phyloP scores from a whole-genome alignment of 2,113 vertebrate species.

The Phrynosoma platyrhinos region DNA sequence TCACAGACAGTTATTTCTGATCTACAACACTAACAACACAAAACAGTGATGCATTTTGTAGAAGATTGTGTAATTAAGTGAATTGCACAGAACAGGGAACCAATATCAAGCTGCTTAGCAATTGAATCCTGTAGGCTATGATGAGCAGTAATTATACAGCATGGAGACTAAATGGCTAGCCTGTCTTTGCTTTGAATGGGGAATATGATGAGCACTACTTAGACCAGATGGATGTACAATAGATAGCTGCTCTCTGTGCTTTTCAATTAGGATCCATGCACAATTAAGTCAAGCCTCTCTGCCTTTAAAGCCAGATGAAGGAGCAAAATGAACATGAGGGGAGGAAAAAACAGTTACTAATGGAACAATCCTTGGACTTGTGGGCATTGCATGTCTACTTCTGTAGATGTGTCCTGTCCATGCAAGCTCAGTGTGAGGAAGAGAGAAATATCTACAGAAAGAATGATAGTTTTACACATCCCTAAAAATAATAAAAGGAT shows the following conservation, averaged over 20 bases:
- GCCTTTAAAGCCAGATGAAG: background rate
- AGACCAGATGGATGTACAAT: constrained; percentile 8
- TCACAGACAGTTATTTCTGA: background rate
- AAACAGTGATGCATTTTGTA: background rate
- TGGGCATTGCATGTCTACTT: background rate
- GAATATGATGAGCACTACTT: constrained; percentile 17
- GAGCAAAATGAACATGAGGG: background rate
- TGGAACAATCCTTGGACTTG: background rate
- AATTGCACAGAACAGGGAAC: background rate
- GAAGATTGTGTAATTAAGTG: background rate
- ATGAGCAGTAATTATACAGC: constrained; percentile 9
- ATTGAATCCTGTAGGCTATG: background rate
- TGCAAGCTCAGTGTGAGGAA: background rate
- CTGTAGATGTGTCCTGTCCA: background rate
- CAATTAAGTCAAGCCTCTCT: background rate
- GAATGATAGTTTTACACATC: background rate
- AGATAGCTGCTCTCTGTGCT: background rate
- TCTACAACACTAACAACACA: background rate
- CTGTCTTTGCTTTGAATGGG: constrained; percentile 4
- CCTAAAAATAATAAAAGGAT: constrained; percentile 51
- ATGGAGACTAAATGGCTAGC: background rate
- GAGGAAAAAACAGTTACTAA: background rate
- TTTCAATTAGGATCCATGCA: constrained; percentile 6
- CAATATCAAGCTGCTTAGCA: background rate
- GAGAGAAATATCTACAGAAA: background rate